Evolutionary conservation across 2,888 invertebrate species (phyloP).

Genomic region (Phorcus lineatus): DNA sequence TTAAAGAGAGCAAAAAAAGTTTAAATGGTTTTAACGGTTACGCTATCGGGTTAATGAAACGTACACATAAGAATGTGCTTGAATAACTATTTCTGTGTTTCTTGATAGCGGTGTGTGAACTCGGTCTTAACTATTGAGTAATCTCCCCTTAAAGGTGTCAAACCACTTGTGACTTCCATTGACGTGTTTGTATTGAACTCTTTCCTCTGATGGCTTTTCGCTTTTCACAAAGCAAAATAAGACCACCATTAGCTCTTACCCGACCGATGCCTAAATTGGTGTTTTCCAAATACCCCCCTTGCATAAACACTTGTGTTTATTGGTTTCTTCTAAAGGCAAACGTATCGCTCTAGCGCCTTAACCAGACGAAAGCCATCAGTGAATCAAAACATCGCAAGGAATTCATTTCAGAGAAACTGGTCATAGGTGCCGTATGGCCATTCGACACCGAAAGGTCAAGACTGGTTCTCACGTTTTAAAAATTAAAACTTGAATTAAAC

Average conservation of each 20-base stretch:
- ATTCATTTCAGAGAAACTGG: constrained; percentile 17
- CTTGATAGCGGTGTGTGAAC: constrained; percentile 1
- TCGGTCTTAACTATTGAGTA: constrained; percentile 6
- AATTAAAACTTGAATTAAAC: constrained; percentile 5
- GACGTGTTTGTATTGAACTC: background rate
- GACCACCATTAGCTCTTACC: constrained; percentile 10
- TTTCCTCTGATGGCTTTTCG: background rate
- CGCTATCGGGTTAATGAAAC: too few relatives aligned
- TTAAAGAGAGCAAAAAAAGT: too few relatives aligned
- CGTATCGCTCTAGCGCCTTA: background rate
- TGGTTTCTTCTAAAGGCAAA: constrained; percentile 19
- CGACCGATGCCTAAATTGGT: constrained; percentile 21
- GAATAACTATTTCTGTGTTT: too few relatives aligned
- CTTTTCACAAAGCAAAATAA: constrained; percentile 5
- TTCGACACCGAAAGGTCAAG: constrained; percentile 11
- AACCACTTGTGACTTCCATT: background rate
- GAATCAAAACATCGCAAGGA: constrained; percentile 15
- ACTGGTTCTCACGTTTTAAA: background rate
- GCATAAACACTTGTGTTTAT: constrained; percentile 20
- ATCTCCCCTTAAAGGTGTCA: constrained; percentile 11
- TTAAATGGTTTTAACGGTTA: too few relatives aligned
- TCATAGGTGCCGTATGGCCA: background rate
- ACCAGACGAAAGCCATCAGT: constrained; percentile 17
- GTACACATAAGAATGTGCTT: too few relatives aligned
- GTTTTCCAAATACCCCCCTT: constrained; percentile 21